These are phyloP conservation scores for Calyptommatus sinebrachiatus DNA, from an alignment of 2,113 vertebrate genomes.

Conservation along the genomic window DNA sequence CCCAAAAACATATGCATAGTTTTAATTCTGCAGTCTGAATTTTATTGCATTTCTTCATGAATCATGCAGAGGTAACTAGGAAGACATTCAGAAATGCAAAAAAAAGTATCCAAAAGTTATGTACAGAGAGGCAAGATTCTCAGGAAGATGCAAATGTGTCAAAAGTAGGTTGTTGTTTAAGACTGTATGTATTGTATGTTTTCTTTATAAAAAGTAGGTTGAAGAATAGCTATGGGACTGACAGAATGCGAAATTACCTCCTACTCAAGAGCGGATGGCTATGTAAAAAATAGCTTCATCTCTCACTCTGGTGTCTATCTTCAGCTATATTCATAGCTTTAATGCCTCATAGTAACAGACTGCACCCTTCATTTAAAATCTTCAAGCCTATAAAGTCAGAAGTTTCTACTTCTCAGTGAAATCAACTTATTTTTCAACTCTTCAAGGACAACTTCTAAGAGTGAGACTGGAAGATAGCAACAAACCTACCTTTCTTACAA, in stretches of 20 bases:
- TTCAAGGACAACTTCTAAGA: not conserved
- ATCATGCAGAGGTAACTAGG: not conserved
- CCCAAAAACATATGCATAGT: too few species aligned
- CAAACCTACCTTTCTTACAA: too few species aligned
- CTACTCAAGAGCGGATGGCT: slow-evolving; percentile 28
- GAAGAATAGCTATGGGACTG: not conserved
- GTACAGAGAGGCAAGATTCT: not conserved
- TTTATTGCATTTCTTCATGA: not conserved
- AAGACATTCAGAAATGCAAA: not conserved
- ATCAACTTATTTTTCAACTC: not conserved
- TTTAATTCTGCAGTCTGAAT: not conserved
- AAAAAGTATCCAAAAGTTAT: not conserved
- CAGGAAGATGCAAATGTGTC: not conserved
- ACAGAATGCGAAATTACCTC: not conserved
- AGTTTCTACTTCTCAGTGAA: not conserved
- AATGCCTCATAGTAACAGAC: not conserved
- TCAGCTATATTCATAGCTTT: not conserved
- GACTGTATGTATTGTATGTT: too few species aligned
- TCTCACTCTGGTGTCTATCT: rapidly evolving
- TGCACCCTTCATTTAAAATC: not conserved
- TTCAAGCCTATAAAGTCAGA: not conserved
- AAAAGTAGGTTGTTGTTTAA: not conserved
- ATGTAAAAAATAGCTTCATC: not conserved
- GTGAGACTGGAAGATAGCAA: too few species aligned
- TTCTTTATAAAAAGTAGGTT: not conserved